Percentiles rank a stretch among this genome's conserved stretches.
Conservation (phyloP, 2,113 vertebrate species). For the Felis catus region F.catus_Fca126_mat1.0 CM031413.1:94198001-94198500, state of each 20-base stretch:
- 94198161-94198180: background rate
- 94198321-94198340: background rate
- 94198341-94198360: background rate
- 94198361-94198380: background rate
- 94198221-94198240: background rate
- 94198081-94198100: background rate
- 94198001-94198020: background rate
- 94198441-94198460: background rate
- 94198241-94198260: conserved; percentile 48
- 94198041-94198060: background rate
- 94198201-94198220: background rate
- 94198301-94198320: conserved; percentile 10
- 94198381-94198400: background rate
- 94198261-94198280: background rate
- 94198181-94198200: conserved; percentile 2
- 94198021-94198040: background rate
- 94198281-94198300: background rate
- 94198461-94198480: background rate
- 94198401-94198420: background rate
- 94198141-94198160: background rate
- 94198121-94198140: background rate
- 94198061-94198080: background rate
- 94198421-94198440: conserved; percentile 29
- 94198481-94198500: background rate
- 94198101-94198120: background rate